These are phyloP conservation scores for Lepidocolaptes lacrymiger DNA, from an alignment of 2,797 vertebrate species.

Conservation along the genomic window DNA sequence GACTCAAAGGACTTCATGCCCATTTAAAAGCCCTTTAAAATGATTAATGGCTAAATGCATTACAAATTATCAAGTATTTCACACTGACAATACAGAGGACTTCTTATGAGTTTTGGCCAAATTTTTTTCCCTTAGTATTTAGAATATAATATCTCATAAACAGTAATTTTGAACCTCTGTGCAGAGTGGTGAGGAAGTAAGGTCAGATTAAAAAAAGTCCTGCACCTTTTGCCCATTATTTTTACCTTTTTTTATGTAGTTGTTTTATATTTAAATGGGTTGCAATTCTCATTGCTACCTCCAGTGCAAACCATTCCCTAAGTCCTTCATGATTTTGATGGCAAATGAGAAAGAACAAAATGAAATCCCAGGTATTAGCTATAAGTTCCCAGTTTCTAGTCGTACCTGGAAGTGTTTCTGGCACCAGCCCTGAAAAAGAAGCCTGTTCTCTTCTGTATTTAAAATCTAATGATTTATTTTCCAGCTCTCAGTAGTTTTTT, in stretches of 20 bases:
- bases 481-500: neutral
- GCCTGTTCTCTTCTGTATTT: neutral
- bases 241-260: neutral
- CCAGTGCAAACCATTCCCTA: neutral
- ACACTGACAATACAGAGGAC: conserved; percentile 52
- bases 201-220: neutral
- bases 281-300: neutral
- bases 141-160: conserved; percentile 10
- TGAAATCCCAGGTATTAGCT: neutral
- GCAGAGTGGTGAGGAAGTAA: neutral
- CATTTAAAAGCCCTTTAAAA: conserved; percentile 75
- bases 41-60: conserved; percentile 73
- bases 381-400: neutral
- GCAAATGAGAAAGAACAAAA: conserved; percentile 6
- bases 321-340: neutral
- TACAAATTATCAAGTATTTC: conserved; percentile 71
- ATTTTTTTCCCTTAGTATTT: conserved; percentile 11
- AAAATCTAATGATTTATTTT: conserved; percentile 19
- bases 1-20: conserved; percentile 66
- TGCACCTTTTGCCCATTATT: neutral
- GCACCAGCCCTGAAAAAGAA: neutral
- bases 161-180: neutral
- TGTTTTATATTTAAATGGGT: neutral
- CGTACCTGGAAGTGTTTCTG: conserved; percentile 23
- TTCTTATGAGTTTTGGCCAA: conserved; percentile 28